Evolutionary conservation across 2,888 invertebrate species (phyloP), one percentile per base, ranked within the genome.

Genomic region (Mythimna impura): DNA sequence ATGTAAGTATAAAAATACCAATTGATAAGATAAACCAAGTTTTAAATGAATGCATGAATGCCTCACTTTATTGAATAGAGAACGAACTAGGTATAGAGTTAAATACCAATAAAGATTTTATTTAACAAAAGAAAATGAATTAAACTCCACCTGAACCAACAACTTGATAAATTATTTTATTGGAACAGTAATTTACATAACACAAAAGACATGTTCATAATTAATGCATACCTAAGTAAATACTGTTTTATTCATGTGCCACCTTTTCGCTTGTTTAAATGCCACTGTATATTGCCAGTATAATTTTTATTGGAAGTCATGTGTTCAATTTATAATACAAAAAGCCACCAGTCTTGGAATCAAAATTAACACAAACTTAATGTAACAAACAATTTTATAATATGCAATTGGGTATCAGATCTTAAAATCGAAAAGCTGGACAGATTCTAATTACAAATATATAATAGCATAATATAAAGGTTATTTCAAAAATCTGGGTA

Each of bases 1-100:
- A 98, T 97, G 98, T 98, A 96, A 96, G 95, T 94, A 78, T 14
- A 55, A 55, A 20, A 3, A 22, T 55, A 7, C 10, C 17, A n/a
- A 40, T 3, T 20, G n/a, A 20, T 17, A 22, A 36, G 4, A 36
- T 36, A 22, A 22, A 58, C 60, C 0, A 6, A 52, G 8, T 69
- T 69, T 34, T 47, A 47, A 57, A 65, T 30, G 36, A 65, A 67
- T 47, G 2, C 12, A 36, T 50, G 22, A 50, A 8, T 17, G 8
- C 14, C 2, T 34, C n/a, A 17, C 6, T 2, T 22, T 4, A 22
- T 17, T 12, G 5, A 40, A 50, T 12, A 50, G 22, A 12, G 7
- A 14, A 17, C 20, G 17, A 52, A 9, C 3, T 52, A 17, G 50
- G 7, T 7, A n/a, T 6, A 9, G n/a, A 47, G 8, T 52, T 52